A percentile compares a stretch with the other conserved stretches of the same genome.
Conservation (phyloP, 2,888 invertebrate species). For the Crocallis elinguaria region DNA sequence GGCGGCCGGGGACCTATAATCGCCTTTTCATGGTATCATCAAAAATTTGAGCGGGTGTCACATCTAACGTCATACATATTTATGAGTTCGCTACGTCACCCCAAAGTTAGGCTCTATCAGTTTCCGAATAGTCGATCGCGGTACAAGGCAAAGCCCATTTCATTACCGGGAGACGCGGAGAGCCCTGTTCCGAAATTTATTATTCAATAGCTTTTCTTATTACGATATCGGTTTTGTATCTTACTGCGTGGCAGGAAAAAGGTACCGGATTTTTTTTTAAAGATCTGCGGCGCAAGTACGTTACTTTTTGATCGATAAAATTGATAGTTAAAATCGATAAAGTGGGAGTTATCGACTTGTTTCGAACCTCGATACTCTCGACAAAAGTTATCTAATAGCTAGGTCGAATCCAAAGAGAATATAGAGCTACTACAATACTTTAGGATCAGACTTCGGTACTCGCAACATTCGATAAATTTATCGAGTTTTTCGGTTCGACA, state of each 20-base stretch:
- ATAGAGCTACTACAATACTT: too few relatives aligned
- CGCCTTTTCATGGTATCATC: slow-evolving; percentile 25
- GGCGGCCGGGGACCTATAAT: slow-evolving; percentile 27
- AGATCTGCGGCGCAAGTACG: too few relatives aligned
- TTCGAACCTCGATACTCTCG: too few relatives aligned
- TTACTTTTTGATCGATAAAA: too few relatives aligned
- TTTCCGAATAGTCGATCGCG: background rate
- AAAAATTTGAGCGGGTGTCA: slow-evolving; percentile 6
- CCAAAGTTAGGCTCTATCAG: slow-evolving; percentile 1
- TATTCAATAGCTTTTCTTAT: slow-evolving; percentile 11
- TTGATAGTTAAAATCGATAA: too few relatives aligned
- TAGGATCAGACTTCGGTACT: too few relatives aligned
- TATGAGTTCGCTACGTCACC: slow-evolving; percentile 13
- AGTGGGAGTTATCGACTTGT: too few relatives aligned
- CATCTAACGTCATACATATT: slow-evolving; percentile 22
- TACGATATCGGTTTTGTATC: slow-evolving; percentile 4
- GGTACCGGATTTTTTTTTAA: background rate
- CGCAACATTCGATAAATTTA: too few relatives aligned
- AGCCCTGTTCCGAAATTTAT: slow-evolving; percentile 3
- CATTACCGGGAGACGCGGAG: background rate
- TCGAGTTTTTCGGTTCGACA: too few relatives aligned
- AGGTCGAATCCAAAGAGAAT: too few relatives aligned
- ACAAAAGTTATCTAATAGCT: too few relatives aligned
- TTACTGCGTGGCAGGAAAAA: background rate
- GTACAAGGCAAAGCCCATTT: background rate